Evolutionary conservation across 2,888 invertebrate species (phyloP).

Genomic region (Tachina grossa): DNA sequence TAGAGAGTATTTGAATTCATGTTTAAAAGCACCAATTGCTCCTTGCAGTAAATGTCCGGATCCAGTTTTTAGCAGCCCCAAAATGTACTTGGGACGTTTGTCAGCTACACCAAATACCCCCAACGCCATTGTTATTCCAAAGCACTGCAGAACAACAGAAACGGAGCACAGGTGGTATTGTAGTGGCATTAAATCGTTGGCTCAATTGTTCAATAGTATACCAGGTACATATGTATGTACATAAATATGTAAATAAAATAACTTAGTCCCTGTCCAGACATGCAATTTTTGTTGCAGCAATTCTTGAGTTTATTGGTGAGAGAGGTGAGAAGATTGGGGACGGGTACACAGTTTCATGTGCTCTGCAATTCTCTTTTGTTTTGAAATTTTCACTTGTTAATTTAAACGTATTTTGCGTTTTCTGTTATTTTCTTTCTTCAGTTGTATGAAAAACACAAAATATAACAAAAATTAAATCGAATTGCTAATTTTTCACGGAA

Average conservation of each 20-base stretch:
- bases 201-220: slow-evolving; percentile 90
- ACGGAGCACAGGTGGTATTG: slow-evolving; percentile 72
- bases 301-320: too few relatives aligned
- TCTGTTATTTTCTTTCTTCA: too few relatives aligned
- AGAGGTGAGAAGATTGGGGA: too few relatives aligned
- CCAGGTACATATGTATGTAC: slow-evolving; percentile 83
- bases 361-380: too few relatives aligned
- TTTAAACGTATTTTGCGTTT: too few relatives aligned
- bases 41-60: slow-evolving; percentile 88
- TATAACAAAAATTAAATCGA: too few relatives aligned
- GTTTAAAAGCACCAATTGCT: slow-evolving; percentile 88
- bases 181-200: slow-evolving; percentile 85
- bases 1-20: slow-evolving; percentile 88
- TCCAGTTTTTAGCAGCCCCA: slow-evolving; percentile 87
- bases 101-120: slow-evolving; percentile 62
- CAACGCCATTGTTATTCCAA: not conserved
- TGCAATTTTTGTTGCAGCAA: too few relatives aligned
- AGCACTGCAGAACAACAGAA: slow-evolving; percentile 23
- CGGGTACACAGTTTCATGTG: too few relatives aligned
- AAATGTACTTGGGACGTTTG: slow-evolving; percentile 77
- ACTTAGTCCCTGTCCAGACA: too few relatives aligned
- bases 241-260: slow-evolving; percentile 16
- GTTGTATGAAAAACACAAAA: too few relatives aligned
- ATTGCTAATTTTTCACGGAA: too few relatives aligned
- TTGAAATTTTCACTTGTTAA: too few relatives aligned